Percentiles rank a stretch among this genome's conserved stretches.
phyloP scores from a whole-genome alignment of 2,888 invertebrate species.

The Mesorhabditis spiculigera region DNA sequence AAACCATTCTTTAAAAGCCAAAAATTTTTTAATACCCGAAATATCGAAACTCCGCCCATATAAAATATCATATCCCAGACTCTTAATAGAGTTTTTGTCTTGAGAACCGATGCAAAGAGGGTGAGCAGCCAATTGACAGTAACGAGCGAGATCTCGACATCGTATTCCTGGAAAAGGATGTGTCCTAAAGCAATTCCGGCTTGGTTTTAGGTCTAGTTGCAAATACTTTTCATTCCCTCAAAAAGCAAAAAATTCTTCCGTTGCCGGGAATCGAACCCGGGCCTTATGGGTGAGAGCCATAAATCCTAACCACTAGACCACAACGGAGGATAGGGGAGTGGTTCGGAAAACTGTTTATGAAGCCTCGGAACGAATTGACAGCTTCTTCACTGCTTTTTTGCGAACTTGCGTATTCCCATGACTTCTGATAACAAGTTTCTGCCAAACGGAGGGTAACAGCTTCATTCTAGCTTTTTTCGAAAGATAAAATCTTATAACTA shows the following conservation, averaged over 20 bases:
- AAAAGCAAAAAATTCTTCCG: slow-evolving; percentile 14
- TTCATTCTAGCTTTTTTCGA: no score
- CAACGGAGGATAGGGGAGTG: slow-evolving; percentile 18
- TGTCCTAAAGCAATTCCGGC: slow-evolving; percentile 63
- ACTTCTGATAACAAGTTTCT: no score
- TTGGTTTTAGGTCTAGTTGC: slow-evolving; percentile 53
- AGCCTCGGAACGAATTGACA: neutral
- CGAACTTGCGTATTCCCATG: no score
- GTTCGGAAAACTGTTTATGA: neutral
- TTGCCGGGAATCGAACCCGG: slow-evolving; percentile 37
- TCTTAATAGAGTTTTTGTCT: slow-evolving; percentile 85
- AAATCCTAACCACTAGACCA: slow-evolving; percentile 42
- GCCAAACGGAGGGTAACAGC: no score
- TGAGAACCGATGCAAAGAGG: slow-evolving; percentile 89
- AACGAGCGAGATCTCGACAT: slow-evolving; percentile 81
- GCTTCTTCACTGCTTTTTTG: neutral
- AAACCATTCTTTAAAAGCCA: slow-evolving; percentile 7
- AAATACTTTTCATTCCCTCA: neutral
- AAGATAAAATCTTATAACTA: no score
- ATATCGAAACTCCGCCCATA: slow-evolving; percentile 88
- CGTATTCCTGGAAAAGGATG: slow-evolving; percentile 72
- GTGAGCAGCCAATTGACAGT: slow-evolving; percentile 97
- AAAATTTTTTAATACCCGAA: slow-evolving; percentile 63
- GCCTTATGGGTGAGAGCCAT: slow-evolving; percentile 41
- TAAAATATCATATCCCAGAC: slow-evolving; percentile 97